phyloP scores from a whole-genome alignment of 37 sponge, comb jelly and placozoan genomes.

The Beroe ovata region DNA sequence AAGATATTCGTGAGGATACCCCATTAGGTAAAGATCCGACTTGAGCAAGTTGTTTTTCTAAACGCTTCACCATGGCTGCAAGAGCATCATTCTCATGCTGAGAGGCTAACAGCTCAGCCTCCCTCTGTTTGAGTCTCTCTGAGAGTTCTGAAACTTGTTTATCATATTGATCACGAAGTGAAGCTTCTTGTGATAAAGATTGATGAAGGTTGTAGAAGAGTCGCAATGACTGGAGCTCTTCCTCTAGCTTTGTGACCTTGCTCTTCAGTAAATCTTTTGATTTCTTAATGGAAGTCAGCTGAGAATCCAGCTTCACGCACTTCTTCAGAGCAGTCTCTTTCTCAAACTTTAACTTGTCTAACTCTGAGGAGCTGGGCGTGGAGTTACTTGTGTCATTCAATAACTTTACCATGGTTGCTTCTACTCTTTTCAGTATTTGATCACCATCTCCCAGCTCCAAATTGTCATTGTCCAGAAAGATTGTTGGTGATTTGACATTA shows the following conservation, averaged over 20 bases:
- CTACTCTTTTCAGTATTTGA: background rate
- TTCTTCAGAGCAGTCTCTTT: conserved; percentile 45
- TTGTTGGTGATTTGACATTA: background rate
- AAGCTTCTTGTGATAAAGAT: conserved; percentile 50
- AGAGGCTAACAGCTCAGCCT: conserved; percentile 26
- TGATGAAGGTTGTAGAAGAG: conserved; percentile 62
- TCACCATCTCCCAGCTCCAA: background rate
- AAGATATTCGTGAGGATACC: background rate
- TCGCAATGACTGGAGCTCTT: conserved; percentile 45
- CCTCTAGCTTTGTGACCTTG: conserved; percentile 16
- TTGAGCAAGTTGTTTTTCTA: conserved; percentile 35
- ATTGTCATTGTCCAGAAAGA: background rate
- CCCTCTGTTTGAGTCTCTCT: conserved; percentile 42
- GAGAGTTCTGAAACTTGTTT: conserved; percentile 47
- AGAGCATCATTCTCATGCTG: conserved; percentile 58
- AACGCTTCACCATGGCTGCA: conserved; percentile 54
- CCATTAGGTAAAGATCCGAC: conserved; percentile 25
- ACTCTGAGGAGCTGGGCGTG: background rate
- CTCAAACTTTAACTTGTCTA: conserved; percentile 20
- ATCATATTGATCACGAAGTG: conserved; percentile 46
- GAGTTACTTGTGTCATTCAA: background rate
- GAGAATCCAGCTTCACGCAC: conserved; percentile 39
- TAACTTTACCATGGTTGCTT: background rate
- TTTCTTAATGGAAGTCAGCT: background rate
- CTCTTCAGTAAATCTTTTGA: background rate